A percentile compares a stretch with the other conserved stretches of the same genome.
Conservation (phyloP, 2,888 invertebrate genomes). For the Diaprepes abbreviatus region DNA sequence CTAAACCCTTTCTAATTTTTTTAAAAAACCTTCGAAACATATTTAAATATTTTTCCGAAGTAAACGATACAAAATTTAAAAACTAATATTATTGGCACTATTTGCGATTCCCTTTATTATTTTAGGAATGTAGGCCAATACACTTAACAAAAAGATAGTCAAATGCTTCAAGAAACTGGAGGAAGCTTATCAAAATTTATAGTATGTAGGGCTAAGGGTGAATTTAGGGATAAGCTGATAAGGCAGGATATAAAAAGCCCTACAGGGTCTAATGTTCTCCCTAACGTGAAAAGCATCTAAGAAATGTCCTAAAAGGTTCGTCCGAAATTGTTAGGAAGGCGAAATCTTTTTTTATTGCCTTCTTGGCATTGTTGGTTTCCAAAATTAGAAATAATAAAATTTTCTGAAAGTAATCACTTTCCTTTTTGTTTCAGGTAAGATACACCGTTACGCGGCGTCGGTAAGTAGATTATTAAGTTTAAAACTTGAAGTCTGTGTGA, state of each 20-base stretch:
- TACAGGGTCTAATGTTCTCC: slow-evolving; percentile 36
- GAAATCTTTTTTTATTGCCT: slow-evolving; percentile 39
- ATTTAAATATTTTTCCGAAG: no score
- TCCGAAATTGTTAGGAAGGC: slow-evolving; percentile 32
- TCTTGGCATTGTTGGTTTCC: slow-evolving; percentile 20
- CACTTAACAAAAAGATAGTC: slow-evolving; percentile 38
- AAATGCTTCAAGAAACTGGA: slow-evolving; percentile 24
- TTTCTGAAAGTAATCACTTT: slow-evolving; percentile 14
- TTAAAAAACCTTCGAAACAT: no score
- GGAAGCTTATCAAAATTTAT: slow-evolving; percentile 44
- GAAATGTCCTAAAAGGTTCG: slow-evolving; percentile 31
- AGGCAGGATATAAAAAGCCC: slow-evolving; percentile 43
- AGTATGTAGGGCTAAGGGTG: slow-evolving; percentile 38
- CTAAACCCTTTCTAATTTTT: no score
- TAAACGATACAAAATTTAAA: no score
- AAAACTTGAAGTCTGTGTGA: no score
- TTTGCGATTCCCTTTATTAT: neutral
- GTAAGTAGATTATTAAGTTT: no score
- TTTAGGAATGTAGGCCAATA: slow-evolving; percentile 16
- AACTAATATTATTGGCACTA: no score
- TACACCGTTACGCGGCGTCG: neutral
- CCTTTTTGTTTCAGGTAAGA: slow-evolving; percentile 26
- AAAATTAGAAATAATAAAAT: slow-evolving; percentile 24
- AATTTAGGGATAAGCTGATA: slow-evolving; percentile 45
- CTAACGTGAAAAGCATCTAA: slow-evolving; percentile 41